Percentiles rank a stretch among this genome's conserved stretches.
Evolutionary conservation across 1,140 invertebrate species (phyloP).

Genomic region (Drosophila kurseongensis): DNA sequence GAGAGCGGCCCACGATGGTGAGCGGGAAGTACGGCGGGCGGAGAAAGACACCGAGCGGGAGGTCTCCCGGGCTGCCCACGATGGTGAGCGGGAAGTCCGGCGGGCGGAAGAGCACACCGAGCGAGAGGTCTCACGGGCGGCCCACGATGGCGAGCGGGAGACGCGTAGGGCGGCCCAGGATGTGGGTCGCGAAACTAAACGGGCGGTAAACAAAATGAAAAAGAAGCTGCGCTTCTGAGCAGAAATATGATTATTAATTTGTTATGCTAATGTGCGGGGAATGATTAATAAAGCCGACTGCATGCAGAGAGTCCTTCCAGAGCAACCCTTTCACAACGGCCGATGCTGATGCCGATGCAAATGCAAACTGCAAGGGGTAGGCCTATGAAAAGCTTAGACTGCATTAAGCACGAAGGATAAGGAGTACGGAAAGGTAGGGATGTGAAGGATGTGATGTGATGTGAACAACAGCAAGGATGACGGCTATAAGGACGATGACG

Average conservation of each 20-base stretch:
- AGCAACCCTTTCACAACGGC: slow-evolving; percentile 23
- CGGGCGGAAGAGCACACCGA: slow-evolving; percentile 6
- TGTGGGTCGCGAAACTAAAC: background rate
- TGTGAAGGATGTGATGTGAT: slow-evolving; percentile 27
- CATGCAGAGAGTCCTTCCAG: slow-evolving; percentile 35
- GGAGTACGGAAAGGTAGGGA: slow-evolving; percentile 15
- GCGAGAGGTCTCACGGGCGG: slow-evolving; percentile 10
- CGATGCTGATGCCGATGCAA: slow-evolving; percentile 23
- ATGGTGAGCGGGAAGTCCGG: background rate
- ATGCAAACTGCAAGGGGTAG: slow-evolving; percentile 58
- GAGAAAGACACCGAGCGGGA: slow-evolving; percentile 11
- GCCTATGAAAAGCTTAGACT: slow-evolving; percentile 73
- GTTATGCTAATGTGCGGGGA: slow-evolving; percentile 41
- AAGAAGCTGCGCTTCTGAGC: slow-evolving; percentile 30
- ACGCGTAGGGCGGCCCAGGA: background rate
- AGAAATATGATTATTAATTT: slow-evolving; percentile 40
- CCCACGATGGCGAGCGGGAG: slow-evolving; percentile 10
- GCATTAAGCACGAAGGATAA: slow-evolving; percentile 58
- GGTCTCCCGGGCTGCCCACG: slow-evolving; percentile 1
- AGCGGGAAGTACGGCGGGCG: background rate
- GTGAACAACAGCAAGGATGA: slow-evolving; percentile 40
- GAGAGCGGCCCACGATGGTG: background rate
- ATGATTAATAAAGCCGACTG: slow-evolving; percentile 55
- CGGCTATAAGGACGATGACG: slow-evolving; percentile 44
- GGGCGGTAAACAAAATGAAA: slow-evolving; percentile 6